A percentile compares a stretch with the other conserved stretches of the same genome.
phyloP scores from a whole-genome alignment of 37 sponge, comb jelly and placozoan species.

The Oscarella lobularis region DNA sequence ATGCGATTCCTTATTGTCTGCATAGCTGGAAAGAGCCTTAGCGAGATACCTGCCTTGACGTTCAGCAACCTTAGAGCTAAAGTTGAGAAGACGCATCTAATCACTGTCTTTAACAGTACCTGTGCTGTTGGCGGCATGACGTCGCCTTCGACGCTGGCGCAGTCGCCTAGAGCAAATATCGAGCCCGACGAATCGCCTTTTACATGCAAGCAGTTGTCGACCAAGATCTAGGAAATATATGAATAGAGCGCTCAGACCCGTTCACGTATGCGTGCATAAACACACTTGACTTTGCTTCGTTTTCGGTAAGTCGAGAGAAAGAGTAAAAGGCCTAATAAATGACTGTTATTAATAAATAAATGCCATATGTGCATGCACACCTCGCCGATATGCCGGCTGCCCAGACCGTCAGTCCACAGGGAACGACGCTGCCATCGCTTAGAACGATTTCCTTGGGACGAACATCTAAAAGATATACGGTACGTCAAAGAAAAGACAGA shows the following conservation, averaged over 20 bases:
- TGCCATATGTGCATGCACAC: constrained; percentile 7
- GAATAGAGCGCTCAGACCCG: too few relatives aligned
- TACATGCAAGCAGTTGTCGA: constrained; percentile 31
- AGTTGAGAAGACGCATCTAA: too few relatives aligned
- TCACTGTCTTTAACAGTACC: too few relatives aligned
- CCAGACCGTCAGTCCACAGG: constrained; percentile 82
- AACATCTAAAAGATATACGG: too few relatives aligned
- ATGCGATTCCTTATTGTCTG: constrained; percentile 3
- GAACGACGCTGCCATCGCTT: constrained; percentile 19
- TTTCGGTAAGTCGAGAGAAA: constrained; percentile 31
- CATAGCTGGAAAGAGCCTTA: constrained; percentile 19
- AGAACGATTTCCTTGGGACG: constrained; percentile 19
- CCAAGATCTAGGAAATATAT: constrained; percentile 31
- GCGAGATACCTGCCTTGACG: constrained; percentile 67
- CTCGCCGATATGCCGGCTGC: constrained; percentile 80
- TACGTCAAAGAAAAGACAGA: too few relatives aligned
- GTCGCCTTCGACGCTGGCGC: constrained; percentile 32
- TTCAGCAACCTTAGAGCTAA: constrained; percentile 88
- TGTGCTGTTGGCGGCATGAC: constrained; percentile 49
- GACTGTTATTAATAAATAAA: too few relatives aligned
- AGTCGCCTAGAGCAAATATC: constrained; percentile 80
- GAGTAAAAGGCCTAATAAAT: constrained; percentile 39
- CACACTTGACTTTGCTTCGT: constrained; percentile 47
- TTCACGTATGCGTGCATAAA: too few relatives aligned
- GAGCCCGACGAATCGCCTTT: constrained; percentile 16